A percentile compares a stretch with the other conserved stretches of the same genome.
These are phyloP conservation scores for Phortica variegata DNA, from an alignment of 1,140 invertebrate genomes.

Conservation along the genomic window DNA sequence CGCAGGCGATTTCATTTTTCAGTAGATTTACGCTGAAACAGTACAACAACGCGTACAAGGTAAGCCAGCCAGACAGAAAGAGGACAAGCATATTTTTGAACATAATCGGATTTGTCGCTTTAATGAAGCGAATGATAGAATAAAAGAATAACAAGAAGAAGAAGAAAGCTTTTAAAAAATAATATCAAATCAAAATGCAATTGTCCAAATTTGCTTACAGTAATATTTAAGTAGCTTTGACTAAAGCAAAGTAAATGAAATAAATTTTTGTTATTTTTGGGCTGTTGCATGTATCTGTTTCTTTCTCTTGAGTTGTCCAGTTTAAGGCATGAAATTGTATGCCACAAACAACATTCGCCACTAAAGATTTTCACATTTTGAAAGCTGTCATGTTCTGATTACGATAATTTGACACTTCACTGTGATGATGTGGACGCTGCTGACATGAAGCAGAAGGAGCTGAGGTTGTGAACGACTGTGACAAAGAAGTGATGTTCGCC, in stretches of 20 bases:
- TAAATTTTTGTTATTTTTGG: constrained; percentile 4
- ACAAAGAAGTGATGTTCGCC: too few relatives aligned
- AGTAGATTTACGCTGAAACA: too few relatives aligned
- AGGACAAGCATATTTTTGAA: too few relatives aligned
- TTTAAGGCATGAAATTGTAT: too few relatives aligned
- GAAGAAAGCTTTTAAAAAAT: constrained; percentile 31
- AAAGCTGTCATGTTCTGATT: constrained; percentile 54
- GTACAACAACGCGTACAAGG: too few relatives aligned
- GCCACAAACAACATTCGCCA: neutral
- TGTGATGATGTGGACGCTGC: neutral
- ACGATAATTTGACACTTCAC: constrained; percentile 49
- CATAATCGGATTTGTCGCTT: constrained; percentile 52
- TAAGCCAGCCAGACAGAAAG: too few relatives aligned
- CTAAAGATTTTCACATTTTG: constrained; percentile 1
- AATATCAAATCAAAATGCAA: constrained; percentile 17
- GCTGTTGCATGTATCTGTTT: neutral
- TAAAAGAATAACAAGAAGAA: constrained; percentile 49
- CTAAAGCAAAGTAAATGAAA: too few relatives aligned
- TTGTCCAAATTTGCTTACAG: constrained; percentile 15
- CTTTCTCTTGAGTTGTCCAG: neutral
- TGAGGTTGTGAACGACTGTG: too few relatives aligned
- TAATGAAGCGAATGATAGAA: constrained; percentile 47
- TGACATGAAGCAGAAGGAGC: neutral
- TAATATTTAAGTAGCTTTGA: too few relatives aligned
- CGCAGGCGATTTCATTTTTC: too few relatives aligned